Evolutionary conservation across 2,888 invertebrate genomes (phyloP), one percentile per base, ranked within the genome.

Genomic region (Aporophyla lueneburgensis): DNA sequence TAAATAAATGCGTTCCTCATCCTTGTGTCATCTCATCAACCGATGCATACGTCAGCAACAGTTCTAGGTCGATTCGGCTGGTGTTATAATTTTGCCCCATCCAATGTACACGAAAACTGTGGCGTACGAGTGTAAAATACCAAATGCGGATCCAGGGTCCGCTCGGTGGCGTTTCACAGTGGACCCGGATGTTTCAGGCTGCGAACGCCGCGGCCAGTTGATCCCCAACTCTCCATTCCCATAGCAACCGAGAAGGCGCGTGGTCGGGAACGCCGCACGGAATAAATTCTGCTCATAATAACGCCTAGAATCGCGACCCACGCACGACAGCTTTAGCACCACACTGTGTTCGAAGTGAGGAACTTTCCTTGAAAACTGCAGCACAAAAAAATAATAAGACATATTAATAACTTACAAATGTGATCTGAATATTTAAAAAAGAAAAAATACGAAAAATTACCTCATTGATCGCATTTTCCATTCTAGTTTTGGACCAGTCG

Each of bases 221-320:
- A 94, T 69, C 0, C 96, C 96, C 0, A 96, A 83, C 86, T 96
- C 96, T 0, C 96, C 96, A 78, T 96, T 96, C 4, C 96, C 96
- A 84, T 94, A 96, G 87, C 95, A 95, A 58, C 96, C 96, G 24
- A 94, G 86, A 4, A 96, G 80, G 6, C 93, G 91, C 0, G 96
- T 96, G 68, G 89, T 83, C 0, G 96, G 96, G 85, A 97, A 96
- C 14, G 90, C 93, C 0, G 90, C 88, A 0, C 96, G 92, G 85
- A 96, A 96, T 66, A 89, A 91, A 19, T 94, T 92, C 77, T 95
- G 95, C 79, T 97, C 96, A 0, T 92, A 71, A 4, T 93, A 92
- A 79, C 96, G 95, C 63, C 93, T 94, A 79, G 92, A 89, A 68
- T 95, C 94, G 3, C 96, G 93, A 0, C 96, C 96, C 19, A 96